These are phyloP conservation scores for Tenualosa ilisha DNA, from an alignment of 2,797 vertebrate genomes.

Conservation along the genomic window DNA sequence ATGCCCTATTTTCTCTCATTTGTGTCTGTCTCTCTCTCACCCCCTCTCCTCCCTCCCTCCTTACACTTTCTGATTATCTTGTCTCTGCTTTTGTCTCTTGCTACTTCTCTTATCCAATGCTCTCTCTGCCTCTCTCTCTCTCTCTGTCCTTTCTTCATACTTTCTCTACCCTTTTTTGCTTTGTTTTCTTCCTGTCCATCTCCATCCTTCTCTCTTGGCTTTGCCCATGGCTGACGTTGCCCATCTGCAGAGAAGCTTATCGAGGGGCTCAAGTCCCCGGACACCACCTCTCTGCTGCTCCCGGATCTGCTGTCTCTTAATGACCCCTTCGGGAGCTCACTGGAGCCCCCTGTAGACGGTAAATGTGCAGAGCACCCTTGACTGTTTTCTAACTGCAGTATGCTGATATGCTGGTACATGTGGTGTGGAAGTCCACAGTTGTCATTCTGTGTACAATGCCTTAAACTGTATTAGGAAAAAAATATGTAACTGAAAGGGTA, in stretches of 20 bases:
- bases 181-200: slow-evolving; percentile 1
- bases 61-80: no score
- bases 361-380: slow-evolving; percentile 52
- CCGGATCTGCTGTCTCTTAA: slow-evolving; percentile 91
- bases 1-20: no score
- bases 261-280: slow-evolving; percentile 97
- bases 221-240: slow-evolving; percentile 29
- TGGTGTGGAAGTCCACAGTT: no score
- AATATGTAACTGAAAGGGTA: no score
- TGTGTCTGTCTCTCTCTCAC: no score
- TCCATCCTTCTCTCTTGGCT: not conserved
- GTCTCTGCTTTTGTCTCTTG: no score
- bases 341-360: slow-evolving; percentile 86
- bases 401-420: no score
- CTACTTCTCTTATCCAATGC: no score
- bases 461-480: no score
- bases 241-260: slow-evolving; percentile 91
- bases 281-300: slow-evolving; percentile 89
- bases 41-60: not conserved
- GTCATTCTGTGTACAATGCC: no score
- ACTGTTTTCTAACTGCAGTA: no score
- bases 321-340: slow-evolving; percentile 91
- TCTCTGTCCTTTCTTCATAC: not conserved
- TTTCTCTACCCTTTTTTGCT: not conserved
- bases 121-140: slow-evolving; percentile 8